These are phyloP conservation scores for Epistrophe grossulariae DNA, from an alignment of 2,888 invertebrate species.

Conservation along the genomic window DNA sequence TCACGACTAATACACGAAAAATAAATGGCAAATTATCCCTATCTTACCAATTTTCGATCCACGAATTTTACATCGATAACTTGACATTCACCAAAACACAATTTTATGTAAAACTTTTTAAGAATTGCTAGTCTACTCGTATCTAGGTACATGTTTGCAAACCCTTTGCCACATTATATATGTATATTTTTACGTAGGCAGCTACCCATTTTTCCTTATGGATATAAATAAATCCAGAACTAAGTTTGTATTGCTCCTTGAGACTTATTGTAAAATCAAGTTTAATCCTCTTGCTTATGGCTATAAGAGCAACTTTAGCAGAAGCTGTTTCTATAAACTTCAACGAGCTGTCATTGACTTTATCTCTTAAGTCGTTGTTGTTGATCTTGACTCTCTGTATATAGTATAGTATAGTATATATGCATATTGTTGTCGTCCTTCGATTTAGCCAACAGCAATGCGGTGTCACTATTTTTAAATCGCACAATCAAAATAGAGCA, in stretches of 20 bases:
- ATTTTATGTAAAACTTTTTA: too few species aligned
- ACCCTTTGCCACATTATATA: too few species aligned
- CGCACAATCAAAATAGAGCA: conserved; percentile 54
- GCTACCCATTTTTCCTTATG: too few species aligned
- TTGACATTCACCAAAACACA: too few species aligned
- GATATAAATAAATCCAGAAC: background rate
- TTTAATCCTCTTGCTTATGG: conserved; percentile 32
- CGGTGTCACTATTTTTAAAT: conserved; percentile 69
- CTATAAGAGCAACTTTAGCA: background rate
- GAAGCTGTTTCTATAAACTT: conserved; percentile 33
- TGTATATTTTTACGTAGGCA: too few species aligned
- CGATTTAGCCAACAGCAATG: conserved; percentile 59
- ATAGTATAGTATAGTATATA: background rate
- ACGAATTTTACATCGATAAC: too few species aligned
- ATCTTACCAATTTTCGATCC: too few species aligned
- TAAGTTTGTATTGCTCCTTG: background rate
- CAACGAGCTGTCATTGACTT: conserved; percentile 35
- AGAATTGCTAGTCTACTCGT: too few species aligned
- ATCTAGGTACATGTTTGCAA: too few species aligned
- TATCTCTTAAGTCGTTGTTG: conserved; percentile 54
- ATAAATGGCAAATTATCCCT: too few species aligned
- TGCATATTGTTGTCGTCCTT: conserved; percentile 60
- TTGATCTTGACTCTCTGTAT: conserved; percentile 56
- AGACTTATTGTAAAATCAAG: background rate
- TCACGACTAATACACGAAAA: too few species aligned